phyloP scores from a whole-genome alignment of 2,888 invertebrate species.

The Cephonodes hylas region DNA sequence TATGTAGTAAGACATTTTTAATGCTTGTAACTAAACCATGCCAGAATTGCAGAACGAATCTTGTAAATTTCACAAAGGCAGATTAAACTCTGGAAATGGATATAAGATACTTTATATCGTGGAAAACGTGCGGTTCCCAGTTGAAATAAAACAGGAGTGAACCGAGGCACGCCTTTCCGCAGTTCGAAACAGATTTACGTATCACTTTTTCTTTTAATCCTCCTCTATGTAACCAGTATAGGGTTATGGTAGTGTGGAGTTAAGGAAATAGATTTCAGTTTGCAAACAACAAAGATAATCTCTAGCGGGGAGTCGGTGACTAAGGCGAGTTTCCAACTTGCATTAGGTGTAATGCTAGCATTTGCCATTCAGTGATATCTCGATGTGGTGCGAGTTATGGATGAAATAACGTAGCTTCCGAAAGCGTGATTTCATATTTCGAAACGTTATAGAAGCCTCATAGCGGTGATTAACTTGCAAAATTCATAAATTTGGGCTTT shows the following conservation, averaged over 20 bases:
- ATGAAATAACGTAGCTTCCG: not conserved
- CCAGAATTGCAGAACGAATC: too few relatives aligned
- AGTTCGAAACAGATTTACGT: not conserved
- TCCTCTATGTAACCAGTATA: not conserved
- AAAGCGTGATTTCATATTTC: not conserved
- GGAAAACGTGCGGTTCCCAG: not conserved
- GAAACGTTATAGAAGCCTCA: too few relatives aligned
- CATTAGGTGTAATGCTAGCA: not conserved
- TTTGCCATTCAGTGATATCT: not conserved
- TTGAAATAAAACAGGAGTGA: not conserved
- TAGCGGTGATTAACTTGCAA: too few relatives aligned
- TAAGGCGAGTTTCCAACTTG: not conserved
- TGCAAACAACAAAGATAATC: constrained; percentile 6
- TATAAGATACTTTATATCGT: too few relatives aligned
- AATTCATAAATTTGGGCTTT: too few relatives aligned
- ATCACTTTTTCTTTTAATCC: not conserved
- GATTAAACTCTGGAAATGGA: too few relatives aligned
- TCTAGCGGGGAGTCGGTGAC: not conserved
- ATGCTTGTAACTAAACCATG: too few relatives aligned
- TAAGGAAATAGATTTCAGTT: constrained; percentile 2
- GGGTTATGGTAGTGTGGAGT: not conserved
- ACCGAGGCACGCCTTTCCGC: not conserved
- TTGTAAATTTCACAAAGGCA: too few relatives aligned
- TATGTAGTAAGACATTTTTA: too few relatives aligned
- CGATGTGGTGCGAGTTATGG: not conserved